Conservation (phyloP, 2,113 vertebrate genomes). For the Falco punctatus region DNA sequence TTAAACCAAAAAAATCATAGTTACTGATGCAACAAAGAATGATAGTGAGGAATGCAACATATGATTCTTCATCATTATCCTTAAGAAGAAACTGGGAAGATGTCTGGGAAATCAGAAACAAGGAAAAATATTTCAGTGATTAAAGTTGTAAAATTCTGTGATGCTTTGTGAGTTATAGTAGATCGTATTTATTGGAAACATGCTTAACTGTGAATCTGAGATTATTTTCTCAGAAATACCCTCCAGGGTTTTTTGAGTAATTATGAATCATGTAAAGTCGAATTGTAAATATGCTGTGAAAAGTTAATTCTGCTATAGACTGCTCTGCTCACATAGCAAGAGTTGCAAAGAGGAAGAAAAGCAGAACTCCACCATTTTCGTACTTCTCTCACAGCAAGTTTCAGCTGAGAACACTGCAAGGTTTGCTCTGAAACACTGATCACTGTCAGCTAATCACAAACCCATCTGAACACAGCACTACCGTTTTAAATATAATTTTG, state of each 20-base stretch:
- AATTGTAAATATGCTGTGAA: neutral
- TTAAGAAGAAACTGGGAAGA: neutral
- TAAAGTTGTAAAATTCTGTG: neutral
- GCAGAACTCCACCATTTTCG: neutral
- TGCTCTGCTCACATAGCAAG: neutral
- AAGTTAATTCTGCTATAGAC: neutral
- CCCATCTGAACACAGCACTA: neutral
- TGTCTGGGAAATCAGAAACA: neutral
- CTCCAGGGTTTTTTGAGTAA: neutral
- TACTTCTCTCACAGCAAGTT: neutral
- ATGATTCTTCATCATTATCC: neutral
- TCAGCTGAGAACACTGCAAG: neutral
- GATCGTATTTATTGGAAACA: neutral
- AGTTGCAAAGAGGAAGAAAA: neutral
- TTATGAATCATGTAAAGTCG: neutral
- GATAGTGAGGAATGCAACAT: neutral
- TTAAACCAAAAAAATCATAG: neutral
- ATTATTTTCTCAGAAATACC: neutral
- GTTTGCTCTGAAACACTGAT: neutral
- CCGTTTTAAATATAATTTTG: neutral
- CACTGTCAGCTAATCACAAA: neutral
- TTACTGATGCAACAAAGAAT: neutral
- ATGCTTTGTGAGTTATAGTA: neutral
- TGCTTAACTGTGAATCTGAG: neutral
- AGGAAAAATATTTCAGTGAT: neutral